phyloP scores from a whole-genome alignment of 2,888 invertebrate species.

The Tricholauxania praeusta region DNA sequence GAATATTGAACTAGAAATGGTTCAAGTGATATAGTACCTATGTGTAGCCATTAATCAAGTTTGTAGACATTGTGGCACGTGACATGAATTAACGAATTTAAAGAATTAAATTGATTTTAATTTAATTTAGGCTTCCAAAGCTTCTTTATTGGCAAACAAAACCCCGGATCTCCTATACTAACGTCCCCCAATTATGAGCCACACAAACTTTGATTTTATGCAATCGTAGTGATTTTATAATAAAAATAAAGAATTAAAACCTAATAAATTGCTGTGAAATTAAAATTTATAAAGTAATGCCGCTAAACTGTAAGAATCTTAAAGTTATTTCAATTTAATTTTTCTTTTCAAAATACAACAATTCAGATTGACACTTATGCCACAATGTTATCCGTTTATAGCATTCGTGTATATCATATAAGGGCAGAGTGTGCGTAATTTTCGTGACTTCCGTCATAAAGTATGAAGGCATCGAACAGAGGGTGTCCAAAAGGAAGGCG shows the following conservation, averaged over 20 bases:
- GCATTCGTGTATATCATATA: not conserved
- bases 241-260: constrained; percentile 1
- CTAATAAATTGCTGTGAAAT: not conserved
- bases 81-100: too few species aligned
- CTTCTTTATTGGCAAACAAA: not conserved
- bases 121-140: too few species aligned
- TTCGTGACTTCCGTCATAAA: constrained; percentile 25
- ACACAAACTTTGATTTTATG: not conserved
- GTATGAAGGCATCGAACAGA: not conserved
- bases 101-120: too few species aligned
- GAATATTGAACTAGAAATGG: too few species aligned
- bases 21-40: too few species aligned
- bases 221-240: not conserved
- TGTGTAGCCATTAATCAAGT: too few species aligned
- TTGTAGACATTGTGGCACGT: too few species aligned
- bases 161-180: not conserved
- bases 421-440: constrained; percentile 1
- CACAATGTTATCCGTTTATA: not conserved
- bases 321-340: too few species aligned
- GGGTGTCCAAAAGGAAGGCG: constrained; percentile 4
- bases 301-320: constrained; percentile 1
- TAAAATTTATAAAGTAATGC: constrained; percentile 7
- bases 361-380: not conserved
- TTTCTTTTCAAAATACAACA: too few species aligned
- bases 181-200: not conserved